Evolutionary conservation across 2,113 vertebrate species (phyloP).

Genomic region (Struthio camelus): DNA sequence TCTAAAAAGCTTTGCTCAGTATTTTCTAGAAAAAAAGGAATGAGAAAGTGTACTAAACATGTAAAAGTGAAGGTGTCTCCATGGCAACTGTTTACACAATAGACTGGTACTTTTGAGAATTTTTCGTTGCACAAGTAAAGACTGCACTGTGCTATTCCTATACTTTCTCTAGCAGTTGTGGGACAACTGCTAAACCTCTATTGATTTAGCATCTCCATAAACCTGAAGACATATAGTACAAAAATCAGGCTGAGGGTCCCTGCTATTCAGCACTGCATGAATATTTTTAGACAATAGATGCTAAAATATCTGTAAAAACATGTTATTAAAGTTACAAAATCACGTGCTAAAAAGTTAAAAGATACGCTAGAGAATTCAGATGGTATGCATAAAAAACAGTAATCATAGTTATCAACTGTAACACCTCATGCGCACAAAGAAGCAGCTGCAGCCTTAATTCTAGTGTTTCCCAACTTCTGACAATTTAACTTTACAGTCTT

Average conservation of each 20-base stretch:
- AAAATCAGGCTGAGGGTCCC: not conserved
- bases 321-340: conserved; percentile 4
- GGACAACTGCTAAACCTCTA: not conserved
- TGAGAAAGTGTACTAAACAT: not conserved
- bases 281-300: not conserved
- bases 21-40: not conserved
- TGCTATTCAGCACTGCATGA: not conserved
- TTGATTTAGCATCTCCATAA: conserved; percentile 20
- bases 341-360: not conserved
- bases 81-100: not conserved
- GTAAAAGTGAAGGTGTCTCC: not conserved
- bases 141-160: not conserved
- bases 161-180: not conserved
- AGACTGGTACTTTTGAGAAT: not conserved
- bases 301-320: not conserved
- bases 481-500: not conserved
- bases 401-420: not conserved
- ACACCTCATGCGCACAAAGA: not conserved
- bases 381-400: not conserved
- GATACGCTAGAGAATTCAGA: not conserved
- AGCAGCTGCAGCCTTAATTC: not conserved
- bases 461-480: not conserved
- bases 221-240: not conserved
- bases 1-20: not conserved
- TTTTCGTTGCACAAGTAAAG: not conserved